phyloP scores from a whole-genome alignment of 2,888 invertebrate species.

The Pegoplata infirma region DNA sequence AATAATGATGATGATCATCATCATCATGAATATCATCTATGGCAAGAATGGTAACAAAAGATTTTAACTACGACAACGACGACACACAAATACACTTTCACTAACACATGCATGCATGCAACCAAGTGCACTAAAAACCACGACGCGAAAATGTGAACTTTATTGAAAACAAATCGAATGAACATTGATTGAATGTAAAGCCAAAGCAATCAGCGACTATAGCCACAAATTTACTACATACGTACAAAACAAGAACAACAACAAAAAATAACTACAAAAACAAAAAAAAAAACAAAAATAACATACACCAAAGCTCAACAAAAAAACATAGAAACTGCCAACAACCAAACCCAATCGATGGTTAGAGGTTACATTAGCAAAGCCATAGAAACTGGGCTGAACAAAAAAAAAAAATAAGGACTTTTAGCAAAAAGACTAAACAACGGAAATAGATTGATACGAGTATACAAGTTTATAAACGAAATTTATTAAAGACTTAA shows the following conservation, averaged over 20 bases:
- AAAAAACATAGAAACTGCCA: slow-evolving; percentile 26
- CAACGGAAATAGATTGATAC: slow-evolving; percentile 25
- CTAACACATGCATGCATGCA: not conserved
- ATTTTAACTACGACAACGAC: too few species aligned
- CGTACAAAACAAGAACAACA: too few species aligned
- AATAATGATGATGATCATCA: slow-evolving; percentile 24
- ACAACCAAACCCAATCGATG: slow-evolving; percentile 47
- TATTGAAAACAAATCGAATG: slow-evolving; percentile 64
- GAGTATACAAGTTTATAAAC: slow-evolving; percentile 11
- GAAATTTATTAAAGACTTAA: slow-evolving; percentile 39
- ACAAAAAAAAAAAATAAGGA: not conserved
- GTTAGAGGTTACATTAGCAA: slow-evolving; percentile 56
- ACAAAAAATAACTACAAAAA: not conserved
- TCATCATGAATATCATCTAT: slow-evolving; percentile 36
- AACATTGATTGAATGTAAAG: slow-evolving; percentile 64
- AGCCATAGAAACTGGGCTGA: slow-evolving; percentile 23
- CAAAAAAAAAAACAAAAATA: not conserved
- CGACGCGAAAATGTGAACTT: slow-evolving; percentile 57
- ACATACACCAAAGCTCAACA: too few species aligned
- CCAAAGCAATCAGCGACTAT: slow-evolving; percentile 60
- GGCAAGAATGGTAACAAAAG: slow-evolving; percentile 16
- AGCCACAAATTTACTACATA: slow-evolving; percentile 49
- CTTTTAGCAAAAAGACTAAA: not conserved
- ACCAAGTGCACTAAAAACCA: slow-evolving; percentile 38
- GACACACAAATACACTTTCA: not conserved